Evolutionary conservation across 2,113 vertebrate genomes (phyloP).

Genomic region (Lathamus discolor): DNA sequence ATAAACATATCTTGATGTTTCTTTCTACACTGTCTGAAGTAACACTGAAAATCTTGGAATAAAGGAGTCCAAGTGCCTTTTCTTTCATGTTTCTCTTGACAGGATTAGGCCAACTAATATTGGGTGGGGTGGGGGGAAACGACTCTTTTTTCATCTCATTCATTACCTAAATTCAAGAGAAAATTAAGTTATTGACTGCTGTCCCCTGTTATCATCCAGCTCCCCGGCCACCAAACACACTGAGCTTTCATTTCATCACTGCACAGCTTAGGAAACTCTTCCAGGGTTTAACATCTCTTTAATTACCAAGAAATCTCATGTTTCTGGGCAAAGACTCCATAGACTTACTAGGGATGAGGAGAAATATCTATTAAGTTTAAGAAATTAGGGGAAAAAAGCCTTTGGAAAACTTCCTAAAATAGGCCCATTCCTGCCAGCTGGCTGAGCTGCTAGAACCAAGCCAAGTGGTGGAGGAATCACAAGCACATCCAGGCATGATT

Average conservation of each 20-base stretch:
- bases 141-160: background rate
- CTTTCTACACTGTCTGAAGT: background rate
- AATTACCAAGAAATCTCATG: constrained; percentile 3
- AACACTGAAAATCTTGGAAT: background rate
- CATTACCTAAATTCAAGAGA: background rate
- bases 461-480: background rate
- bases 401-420: constrained; percentile 10
- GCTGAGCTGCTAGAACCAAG: background rate
- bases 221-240: background rate
- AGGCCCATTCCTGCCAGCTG: background rate
- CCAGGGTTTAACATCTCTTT: constrained; percentile 10
- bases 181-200: background rate
- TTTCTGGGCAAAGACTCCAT: background rate
- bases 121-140: background rate
- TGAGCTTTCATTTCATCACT: background rate
- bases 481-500: background rate
- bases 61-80: background rate
- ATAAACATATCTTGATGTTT: background rate
- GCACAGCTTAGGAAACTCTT: background rate
- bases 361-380: constrained; percentile 22
- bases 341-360: background rate
- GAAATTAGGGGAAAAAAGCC: background rate
- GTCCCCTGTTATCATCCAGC: background rate
- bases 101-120: background rate
- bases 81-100: background rate